Evolutionary conservation across 2,888 invertebrate genomes (phyloP).

Genomic region (Lasioglossum villosulum): DNA sequence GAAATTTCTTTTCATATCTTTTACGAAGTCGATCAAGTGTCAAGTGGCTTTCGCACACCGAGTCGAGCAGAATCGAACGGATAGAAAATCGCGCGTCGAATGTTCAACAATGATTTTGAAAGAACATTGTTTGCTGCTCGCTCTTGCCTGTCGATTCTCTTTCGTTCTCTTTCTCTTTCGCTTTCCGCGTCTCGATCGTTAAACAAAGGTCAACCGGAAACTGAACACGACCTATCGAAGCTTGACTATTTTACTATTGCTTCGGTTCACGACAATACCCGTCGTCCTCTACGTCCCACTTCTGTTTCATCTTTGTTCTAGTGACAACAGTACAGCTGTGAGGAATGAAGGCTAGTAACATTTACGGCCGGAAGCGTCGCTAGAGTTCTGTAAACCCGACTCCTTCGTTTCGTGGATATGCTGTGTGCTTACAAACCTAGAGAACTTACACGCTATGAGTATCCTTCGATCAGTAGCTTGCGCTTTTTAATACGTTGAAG

Average conservation of each 20-base stretch:
- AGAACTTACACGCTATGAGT: constrained; percentile 69
- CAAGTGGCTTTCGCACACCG: neutral
- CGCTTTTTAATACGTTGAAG: constrained; percentile 47
- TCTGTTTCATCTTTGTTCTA: neutral
- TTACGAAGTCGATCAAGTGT: neutral
- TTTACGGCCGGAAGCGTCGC: constrained; percentile 73
- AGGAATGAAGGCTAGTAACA: constrained; percentile 65
- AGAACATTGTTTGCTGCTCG: neutral
- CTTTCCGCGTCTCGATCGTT: constrained; percentile 2
- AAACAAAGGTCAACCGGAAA: constrained; percentile 25
- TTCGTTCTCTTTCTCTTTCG: neutral
- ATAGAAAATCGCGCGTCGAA: neutral
- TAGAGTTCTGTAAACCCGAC: constrained; percentile 62
- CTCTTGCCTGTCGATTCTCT: neutral
- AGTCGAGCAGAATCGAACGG: neutral
- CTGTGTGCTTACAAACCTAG: constrained; percentile 66
- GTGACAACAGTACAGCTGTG: constrained; percentile 41
- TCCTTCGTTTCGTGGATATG: constrained; percentile 66
- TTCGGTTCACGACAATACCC: constrained; percentile 41
- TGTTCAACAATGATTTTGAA: neutral
- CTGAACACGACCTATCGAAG: constrained; percentile 40
- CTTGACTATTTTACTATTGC: constrained; percentile 57
- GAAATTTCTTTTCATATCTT: neutral
- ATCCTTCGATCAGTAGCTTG: constrained; percentile 55
- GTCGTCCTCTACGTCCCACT: constrained; percentile 11